phyloP scores from a whole-genome alignment of 2,113 vertebrate genomes.

The Sardina pilchardus region DNA sequence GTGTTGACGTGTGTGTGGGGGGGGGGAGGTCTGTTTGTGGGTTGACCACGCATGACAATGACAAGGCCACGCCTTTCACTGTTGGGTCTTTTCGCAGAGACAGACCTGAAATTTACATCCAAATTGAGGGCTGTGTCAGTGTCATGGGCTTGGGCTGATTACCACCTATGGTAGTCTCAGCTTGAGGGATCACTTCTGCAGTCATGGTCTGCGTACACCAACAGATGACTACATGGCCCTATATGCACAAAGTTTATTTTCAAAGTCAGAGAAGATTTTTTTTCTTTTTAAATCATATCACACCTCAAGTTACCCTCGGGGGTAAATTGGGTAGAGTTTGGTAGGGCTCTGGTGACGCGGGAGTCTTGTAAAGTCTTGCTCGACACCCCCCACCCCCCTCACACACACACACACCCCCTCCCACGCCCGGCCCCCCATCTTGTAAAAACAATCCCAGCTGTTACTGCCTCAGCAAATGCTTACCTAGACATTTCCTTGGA shows the following conservation, averaged over 20 bases:
- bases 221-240: neutral
- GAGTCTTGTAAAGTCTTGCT: slow-evolving; percentile 36
- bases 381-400: slow-evolving; percentile 19
- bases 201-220: neutral
- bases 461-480: slow-evolving; percentile 52
- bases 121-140: slow-evolving; percentile 57
- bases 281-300: slow-evolving; percentile 31
- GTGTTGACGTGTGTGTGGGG: neutral
- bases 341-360: slow-evolving; percentile 5
- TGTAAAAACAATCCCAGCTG: slow-evolving; percentile 60
- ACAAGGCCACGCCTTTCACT: slow-evolving; percentile 58
- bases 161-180: neutral
- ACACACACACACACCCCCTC: too few relatives aligned
- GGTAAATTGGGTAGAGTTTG: neutral
- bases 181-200: neutral
- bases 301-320: neutral
- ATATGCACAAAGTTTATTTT: neutral
- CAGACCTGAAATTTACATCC: slow-evolving; percentile 67
- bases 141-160: neutral
- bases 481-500: slow-evolving; percentile 60
- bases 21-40: slow-evolving; percentile 27
- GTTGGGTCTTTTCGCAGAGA: slow-evolving; percentile 55
- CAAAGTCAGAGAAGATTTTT: slow-evolving; percentile 48
- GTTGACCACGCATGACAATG: slow-evolving; percentile 66
- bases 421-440: slow-evolving; percentile 8